These are phyloP conservation scores for Tenthredo mesomela DNA, from an alignment of 2,888 invertebrate species.

Conservation along the genomic window DNA sequence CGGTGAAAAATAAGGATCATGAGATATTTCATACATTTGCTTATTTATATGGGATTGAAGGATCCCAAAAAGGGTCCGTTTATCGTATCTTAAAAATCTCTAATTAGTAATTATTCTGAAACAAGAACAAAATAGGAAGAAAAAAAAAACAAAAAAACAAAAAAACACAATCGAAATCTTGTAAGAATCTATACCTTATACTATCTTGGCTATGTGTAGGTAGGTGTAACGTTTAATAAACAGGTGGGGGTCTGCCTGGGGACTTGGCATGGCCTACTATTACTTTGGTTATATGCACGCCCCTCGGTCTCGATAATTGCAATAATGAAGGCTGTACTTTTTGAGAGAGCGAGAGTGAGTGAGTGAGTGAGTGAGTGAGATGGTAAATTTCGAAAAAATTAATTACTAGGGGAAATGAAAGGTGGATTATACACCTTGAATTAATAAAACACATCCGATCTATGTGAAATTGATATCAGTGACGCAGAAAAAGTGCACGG, in stretches of 20 bases:
- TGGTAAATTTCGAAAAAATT: background rate
- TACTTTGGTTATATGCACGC: slow-evolving; percentile 39
- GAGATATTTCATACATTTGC: background rate
- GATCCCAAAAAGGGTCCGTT: background rate
- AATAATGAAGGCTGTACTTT: background rate
- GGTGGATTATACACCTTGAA: no score
- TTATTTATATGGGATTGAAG: no score
- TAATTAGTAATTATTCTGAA: background rate
- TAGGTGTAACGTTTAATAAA: background rate
- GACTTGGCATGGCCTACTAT: slow-evolving; percentile 51
- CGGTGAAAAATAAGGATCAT: background rate
- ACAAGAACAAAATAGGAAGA: background rate
- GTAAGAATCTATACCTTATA: background rate
- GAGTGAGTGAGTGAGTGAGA: no score
- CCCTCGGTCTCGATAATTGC: slow-evolving; percentile 34
- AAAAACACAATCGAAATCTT: background rate
- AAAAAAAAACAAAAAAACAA: background rate
- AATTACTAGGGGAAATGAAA: no score
- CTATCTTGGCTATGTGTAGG: background rate
- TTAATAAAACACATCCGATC: no score
- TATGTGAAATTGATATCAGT: no score
- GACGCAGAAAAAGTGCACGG: no score
- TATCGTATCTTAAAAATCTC: background rate
- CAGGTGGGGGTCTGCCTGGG: slow-evolving; percentile 20
- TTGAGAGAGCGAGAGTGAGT: background rate